Percentiles rank a stretch among this genome's conserved stretches.
These are phyloP conservation scores for Hartigia nigra DNA, from an alignment of 2,888 invertebrate species.

Conservation along the genomic window DNA sequence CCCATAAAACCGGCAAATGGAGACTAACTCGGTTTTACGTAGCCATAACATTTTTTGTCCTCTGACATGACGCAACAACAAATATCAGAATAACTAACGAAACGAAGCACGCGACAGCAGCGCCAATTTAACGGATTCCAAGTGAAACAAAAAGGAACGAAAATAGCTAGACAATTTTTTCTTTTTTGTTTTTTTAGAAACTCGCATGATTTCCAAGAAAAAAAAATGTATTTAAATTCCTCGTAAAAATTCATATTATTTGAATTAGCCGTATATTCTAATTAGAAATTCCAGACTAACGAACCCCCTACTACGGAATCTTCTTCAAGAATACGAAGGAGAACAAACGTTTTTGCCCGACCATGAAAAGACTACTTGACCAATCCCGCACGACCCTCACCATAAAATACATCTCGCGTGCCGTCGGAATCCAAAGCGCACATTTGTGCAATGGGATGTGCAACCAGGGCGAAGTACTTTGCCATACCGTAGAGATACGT, in stretches of 20 bases:
- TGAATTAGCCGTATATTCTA: neutral
- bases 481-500: constrained; percentile 4
- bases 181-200: too few relatives aligned
- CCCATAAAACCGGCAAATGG: constrained; percentile 36
- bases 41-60: constrained; percentile 30
- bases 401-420: constrained; percentile 53
- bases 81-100: constrained; percentile 14
- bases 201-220: too few relatives aligned
- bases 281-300: neutral
- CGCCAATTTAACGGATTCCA: constrained; percentile 24
- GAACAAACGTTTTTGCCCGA: neutral
- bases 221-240: neutral
- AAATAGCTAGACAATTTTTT: neutral
- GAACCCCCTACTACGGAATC: neutral
- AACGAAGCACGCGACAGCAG: constrained; percentile 23
- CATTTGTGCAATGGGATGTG: constrained; percentile 60
- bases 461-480: constrained; percentile 39
- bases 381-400: constrained; percentile 13
- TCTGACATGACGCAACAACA: constrained; percentile 3
- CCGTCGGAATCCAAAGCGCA: constrained; percentile 55
- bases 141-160: neutral
- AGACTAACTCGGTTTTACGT: constrained; percentile 34
- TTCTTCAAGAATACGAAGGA: neutral
- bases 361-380: neutral
- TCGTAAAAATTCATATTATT: neutral